Evolutionary conservation across 2,888 invertebrate species (phyloP).

Genomic region (Pecten maximus): DNA sequence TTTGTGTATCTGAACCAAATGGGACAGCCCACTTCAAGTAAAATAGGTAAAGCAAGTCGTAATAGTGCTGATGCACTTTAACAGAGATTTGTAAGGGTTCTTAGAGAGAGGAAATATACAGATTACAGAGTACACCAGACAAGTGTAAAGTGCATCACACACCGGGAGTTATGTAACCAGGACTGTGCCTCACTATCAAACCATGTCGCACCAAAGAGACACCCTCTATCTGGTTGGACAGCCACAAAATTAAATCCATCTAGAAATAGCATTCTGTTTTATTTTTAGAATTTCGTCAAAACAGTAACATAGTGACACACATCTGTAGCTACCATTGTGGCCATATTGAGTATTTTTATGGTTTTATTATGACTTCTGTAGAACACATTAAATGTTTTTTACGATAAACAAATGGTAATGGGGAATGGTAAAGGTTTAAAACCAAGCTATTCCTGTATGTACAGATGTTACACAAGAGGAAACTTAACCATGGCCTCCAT

Average conservation of each 20-base stretch:
- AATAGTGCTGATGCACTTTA: slow-evolving; percentile 5
- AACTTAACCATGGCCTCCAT: neutral
- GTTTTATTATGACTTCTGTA: neutral
- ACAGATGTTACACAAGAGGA: neutral
- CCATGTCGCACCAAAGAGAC: neutral
- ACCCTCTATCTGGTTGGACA: neutral
- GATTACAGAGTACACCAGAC: slow-evolving; percentile 23
- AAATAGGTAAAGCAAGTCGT: slow-evolving; percentile 6
- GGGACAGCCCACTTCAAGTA: neutral
- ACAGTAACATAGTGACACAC: neutral
- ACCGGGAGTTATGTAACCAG: neutral
- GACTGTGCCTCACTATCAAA: neutral
- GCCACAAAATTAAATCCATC: neutral
- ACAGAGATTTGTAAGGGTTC: slow-evolving; percentile 23
- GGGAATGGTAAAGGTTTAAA: neutral
- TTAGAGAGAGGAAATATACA: slow-evolving; percentile 33
- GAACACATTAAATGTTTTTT: too few species aligned
- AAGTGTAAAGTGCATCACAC: neutral
- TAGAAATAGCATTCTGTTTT: neutral
- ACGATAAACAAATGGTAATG: neutral
- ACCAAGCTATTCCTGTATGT: neutral
- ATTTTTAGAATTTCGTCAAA: neutral
- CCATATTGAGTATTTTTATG: neutral
- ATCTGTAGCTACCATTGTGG: neutral
- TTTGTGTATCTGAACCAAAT: neutral